Base-by-base conservation (phyloP, 1,140 invertebrate genomes). In the Acromyrmex echinatior region DNA sequence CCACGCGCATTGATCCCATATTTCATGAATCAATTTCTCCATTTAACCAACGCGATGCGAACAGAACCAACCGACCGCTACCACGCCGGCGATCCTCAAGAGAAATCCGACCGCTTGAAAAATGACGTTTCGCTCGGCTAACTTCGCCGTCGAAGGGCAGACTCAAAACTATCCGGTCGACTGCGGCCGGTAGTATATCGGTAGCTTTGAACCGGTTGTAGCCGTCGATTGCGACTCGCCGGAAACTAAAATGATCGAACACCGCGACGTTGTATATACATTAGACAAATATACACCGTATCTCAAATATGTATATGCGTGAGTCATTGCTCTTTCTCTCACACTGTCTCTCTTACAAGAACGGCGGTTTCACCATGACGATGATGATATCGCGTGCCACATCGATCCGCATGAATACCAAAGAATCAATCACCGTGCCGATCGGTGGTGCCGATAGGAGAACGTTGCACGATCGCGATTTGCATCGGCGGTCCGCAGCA, bases 351-450 rank as follows among this genome's bases (percentile, higher is more conserved):
- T 79, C 77, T 87, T 66, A 4, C n/a, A 45, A 18, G 35, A 53
- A 76, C 79, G 31, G 18, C 70, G 31, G 79, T 88, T 88, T 79
- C 68, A 76, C 62, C 74, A 90, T 85, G 77, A 90, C 80, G 86
- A 90, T 80, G 91, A 91, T 85, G 90, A 92, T 92, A 92, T 92
- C 91, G 88, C 71, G 73, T 56, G 80, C 80, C 80, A 68, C 82
- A 87, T 79, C 89, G 86, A 91, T 90, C 86, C 90, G 74, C 82
- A 88, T 91, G 89, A 92, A 91, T 92, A 87, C 90, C 88, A 82
- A 91, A 85, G 90, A 92, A 92, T 92, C 92, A 91, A 92, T 92
- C 91, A 92, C 86, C 66, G 84, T 82, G 63, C 71, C 63, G 91
- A 92, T 92, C 86, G 88, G 49, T 28, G 73, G 45, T 84, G 49